Evolutionary conservation across 2,797 vertebrate species (phyloP).

Genomic region (Glossophaga mutica): DNA sequence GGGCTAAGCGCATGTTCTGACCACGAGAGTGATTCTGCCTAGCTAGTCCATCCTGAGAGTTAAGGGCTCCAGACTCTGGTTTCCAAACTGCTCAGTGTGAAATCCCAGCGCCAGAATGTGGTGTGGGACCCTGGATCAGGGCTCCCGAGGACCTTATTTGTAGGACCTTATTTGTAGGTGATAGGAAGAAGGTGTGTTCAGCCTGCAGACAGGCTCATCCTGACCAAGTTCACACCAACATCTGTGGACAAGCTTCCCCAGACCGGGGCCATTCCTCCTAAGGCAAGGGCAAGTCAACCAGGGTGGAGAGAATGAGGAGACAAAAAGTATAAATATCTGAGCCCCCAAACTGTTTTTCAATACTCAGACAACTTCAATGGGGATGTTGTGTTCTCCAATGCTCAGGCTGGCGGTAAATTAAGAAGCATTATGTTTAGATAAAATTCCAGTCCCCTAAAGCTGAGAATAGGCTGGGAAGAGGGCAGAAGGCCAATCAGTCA

Average conservation of each 20-base stretch:
- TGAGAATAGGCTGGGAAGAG: neutral
- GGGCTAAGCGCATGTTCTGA: neutral
- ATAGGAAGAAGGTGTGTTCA: neutral
- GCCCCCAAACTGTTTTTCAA: neutral
- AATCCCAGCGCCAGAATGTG: neutral
- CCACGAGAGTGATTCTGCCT: neutral
- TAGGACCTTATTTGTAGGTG: neutral
- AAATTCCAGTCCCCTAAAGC: neutral
- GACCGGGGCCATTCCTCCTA: accelerated
- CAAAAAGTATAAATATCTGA: neutral
- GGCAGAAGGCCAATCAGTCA: neutral
- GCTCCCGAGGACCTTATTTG: neutral
- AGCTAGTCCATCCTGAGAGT: neutral
- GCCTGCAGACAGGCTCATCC: neutral
- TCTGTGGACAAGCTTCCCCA: neutral
- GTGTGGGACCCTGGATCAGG: neutral
- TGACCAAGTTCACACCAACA: neutral
- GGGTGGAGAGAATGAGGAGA: neutral
- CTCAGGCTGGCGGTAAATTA: neutral
- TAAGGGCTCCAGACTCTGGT: accelerated
- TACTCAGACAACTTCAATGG: neutral
- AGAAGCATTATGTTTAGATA: neutral
- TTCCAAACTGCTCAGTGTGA: neutral
- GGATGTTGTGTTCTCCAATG: neutral
- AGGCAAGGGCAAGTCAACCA: neutral